Percentiles rank a stretch among this genome's conserved stretches.
phyloP scores from a whole-genome alignment of 2,113 vertebrate genomes.

The Paraplagusia blochii region DNA sequence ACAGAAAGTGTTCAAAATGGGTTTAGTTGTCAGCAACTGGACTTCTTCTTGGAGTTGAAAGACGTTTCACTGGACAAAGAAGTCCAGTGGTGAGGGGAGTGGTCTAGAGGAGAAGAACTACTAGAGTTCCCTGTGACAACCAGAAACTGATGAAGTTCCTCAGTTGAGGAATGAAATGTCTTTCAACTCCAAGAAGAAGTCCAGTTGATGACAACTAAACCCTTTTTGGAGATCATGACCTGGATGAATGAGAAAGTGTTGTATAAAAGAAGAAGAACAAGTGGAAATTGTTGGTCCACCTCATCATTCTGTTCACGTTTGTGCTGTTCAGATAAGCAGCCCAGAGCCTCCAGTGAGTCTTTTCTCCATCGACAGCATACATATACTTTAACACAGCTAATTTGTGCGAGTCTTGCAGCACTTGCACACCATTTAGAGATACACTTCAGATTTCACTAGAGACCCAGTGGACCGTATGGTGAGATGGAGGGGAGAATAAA shows the following conservation, averaged over 20 bases:
- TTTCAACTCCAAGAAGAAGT: too few species aligned
- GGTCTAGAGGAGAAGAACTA: too few species aligned
- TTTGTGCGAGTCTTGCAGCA: constrained; percentile 66
- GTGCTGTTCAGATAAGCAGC: constrained; percentile 73
- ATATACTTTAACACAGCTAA: constrained; percentile 69
- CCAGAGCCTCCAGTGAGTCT: constrained; percentile 68
- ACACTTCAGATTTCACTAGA: constrained; percentile 69
- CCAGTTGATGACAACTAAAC: too few species aligned
- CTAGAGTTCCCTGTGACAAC: too few species aligned
- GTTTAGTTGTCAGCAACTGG: too few species aligned
- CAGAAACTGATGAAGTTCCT: too few species aligned
- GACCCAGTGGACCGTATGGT: constrained; percentile 37
- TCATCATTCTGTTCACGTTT: constrained; percentile 74
- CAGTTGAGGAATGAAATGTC: too few species aligned
- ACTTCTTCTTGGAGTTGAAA: too few species aligned
- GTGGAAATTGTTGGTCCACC: constrained; percentile 56
- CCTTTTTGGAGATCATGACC: too few species aligned
- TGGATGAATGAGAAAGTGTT: constrained; percentile 38
- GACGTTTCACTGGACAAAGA: too few species aligned
- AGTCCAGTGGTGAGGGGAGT: too few species aligned
- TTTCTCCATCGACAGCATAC: constrained; percentile 57
- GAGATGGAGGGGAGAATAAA: constrained; percentile 59
- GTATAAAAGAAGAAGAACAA: constrained; percentile 41
- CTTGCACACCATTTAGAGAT: constrained; percentile 73
- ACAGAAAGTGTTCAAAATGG: too few species aligned